A percentile compares a stretch with the other conserved stretches of the same genome.
These are phyloP conservation scores for Ectobius pallidus DNA, from an alignment of 2,888 invertebrate species.

Conservation along the genomic window DNA sequence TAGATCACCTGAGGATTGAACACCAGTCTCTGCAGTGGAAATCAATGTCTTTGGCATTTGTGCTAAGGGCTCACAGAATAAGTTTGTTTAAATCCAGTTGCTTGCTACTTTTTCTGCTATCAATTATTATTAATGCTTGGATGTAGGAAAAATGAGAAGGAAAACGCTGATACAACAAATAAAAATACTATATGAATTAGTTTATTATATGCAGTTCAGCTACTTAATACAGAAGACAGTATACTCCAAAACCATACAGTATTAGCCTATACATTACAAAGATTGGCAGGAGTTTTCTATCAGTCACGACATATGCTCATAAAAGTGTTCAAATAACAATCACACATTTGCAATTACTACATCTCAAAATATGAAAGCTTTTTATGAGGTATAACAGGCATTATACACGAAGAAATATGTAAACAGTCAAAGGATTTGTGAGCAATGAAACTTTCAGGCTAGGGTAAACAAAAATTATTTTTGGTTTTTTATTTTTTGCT, in stretches of 20 bases:
- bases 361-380: constrained; percentile 21
- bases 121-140: too few species aligned
- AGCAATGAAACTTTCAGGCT: constrained; percentile 27
- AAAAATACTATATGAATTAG: neutral
- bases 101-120: too few species aligned
- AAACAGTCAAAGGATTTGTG: constrained; percentile 19
- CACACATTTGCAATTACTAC: constrained; percentile 15
- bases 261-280: neutral
- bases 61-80: too few species aligned
- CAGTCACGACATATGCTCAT: neutral
- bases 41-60: too few species aligned
- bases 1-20: too few species aligned
- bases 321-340: neutral
- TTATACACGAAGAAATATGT: constrained; percentile 13
- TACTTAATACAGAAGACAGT: neutral
- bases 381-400: neutral
- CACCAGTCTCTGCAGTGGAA: too few species aligned
- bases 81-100: too few species aligned
- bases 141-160: too few species aligned
- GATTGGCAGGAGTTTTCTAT: neutral
- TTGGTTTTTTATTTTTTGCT: constrained; percentile 11
- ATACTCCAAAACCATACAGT: neutral
- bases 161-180: too few species aligned
- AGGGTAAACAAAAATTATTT: constrained; percentile 23
- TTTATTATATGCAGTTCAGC: neutral